Evolutionary conservation across 92 coral and sea anemone genomes (phyloP), one percentile per base, ranked within the genome.

Genomic region (Zoanthus sociatus): DNA sequence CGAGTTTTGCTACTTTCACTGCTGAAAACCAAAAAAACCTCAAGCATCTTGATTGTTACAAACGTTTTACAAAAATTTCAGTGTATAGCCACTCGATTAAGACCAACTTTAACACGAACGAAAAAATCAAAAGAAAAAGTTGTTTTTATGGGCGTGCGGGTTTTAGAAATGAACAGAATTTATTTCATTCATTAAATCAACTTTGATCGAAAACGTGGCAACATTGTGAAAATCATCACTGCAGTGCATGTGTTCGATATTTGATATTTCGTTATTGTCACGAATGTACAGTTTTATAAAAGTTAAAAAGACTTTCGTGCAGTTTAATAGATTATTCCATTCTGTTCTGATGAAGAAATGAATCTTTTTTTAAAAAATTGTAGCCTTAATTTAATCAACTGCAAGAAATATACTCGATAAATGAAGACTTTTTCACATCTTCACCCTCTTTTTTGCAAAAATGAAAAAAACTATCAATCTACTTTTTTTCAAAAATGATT

Each of bases 151-250:
- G 42, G 42, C 42, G 42, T 37, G 85, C 16, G 45, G 30, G 12
- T 13, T 81, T 42, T 44, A 63, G 58, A 81, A 78, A 81, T 67
- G 9, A 37, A 18, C n/a, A 44, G 74, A 21, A 64, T 81, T 54
- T 58, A 81, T 46, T 81, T 45, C 44, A 66, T 63, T 81, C 71
- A 33, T 31, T 55, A 79, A 44, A 33, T 46, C 26, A 2, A 9
- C 55, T 63, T 55, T 66, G 48, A 42, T 63, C 73, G 37, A 8
- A 33, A 45, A 47, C 71, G 31, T 18, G 26, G 54, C 69, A 2
- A 17, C 20, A 63, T 17, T 60, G 42, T n/a, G 56, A 9, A 14
- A 58, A 61, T 32, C 58, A 45, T 20, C 8, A 44, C 26, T 61
- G 18, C 8, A 44, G 14, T 61, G 18, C 69, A 63, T 17, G 5